Evolutionary conservation across 2,888 invertebrate genomes (phyloP).

Genomic region (Cosmorhoe ocellata): DNA sequence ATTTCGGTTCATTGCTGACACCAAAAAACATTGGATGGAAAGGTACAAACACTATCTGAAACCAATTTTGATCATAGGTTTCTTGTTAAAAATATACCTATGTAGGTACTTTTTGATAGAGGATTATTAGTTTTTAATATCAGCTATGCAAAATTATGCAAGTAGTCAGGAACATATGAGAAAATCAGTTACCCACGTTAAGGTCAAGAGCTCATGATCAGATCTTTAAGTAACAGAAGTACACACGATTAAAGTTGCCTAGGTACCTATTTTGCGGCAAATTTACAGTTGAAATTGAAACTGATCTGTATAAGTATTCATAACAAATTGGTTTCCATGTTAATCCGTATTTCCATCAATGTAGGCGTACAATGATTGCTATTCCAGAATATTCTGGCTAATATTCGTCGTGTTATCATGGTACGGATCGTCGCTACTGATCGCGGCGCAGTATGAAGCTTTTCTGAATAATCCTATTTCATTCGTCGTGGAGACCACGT

Average conservation of each 20-base stretch:
- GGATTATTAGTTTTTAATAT: too few relatives aligned
- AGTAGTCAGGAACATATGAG: too few relatives aligned
- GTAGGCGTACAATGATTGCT: conserved; percentile 16
- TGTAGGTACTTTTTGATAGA: too few relatives aligned
- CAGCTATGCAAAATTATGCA: too few relatives aligned
- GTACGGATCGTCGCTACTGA: conserved; percentile 82
- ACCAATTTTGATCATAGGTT: too few relatives aligned
- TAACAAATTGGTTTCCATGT: conserved; percentile 10
- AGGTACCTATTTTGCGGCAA: conserved; percentile 7
- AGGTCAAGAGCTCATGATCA: not conserved
- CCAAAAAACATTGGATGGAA: conserved; percentile 84
- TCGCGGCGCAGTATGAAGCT: conserved; percentile 82
- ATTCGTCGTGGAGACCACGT: conserved; percentile 89
- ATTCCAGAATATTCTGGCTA: conserved; percentile 84
- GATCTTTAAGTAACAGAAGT: not conserved
- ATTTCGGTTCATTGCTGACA: conserved; percentile 83
- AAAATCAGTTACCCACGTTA: too few relatives aligned
- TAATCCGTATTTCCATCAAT: conserved; percentile 8
- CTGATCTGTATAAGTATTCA: conserved; percentile 10
- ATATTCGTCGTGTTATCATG: conserved; percentile 83
- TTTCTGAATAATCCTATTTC: conserved; percentile 88
- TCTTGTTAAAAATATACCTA: too few relatives aligned
- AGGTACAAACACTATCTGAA: conserved; percentile 59
- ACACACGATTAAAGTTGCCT: conserved; percentile 7
- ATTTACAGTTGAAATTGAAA: conserved; percentile 20